A percentile compares a stretch with the other conserved stretches of the same genome.
Conservation (phyloP, 2,888 invertebrate genomes). For the Nasonovia ribisnigri region DNA sequence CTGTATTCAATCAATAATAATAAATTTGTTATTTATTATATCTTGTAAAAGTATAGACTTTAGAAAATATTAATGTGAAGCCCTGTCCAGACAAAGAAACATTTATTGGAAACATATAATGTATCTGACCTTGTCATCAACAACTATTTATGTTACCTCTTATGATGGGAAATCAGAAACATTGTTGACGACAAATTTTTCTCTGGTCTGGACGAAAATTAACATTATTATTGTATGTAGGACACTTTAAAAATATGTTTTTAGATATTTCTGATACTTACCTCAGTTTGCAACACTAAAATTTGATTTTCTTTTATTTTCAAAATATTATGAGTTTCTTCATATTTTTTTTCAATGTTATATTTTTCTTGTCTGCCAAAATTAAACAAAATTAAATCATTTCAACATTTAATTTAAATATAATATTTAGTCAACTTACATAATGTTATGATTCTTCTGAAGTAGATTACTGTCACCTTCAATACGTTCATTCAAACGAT, state of each 20-base stretch:
- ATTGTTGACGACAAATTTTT: too few relatives aligned
- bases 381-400: background rate
- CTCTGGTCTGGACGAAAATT: too few relatives aligned
- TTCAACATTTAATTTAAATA: background rate
- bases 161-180: too few relatives aligned
- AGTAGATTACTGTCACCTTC: background rate
- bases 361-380: conserved; percentile 47
- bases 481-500: conserved; percentile 57
- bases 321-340: conserved; percentile 56
- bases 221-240: too few relatives aligned
- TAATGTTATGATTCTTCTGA: conserved; percentile 34
- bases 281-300: conserved; percentile 60
- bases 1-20: background rate
- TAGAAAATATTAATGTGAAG: background rate
- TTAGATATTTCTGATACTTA: background rate
- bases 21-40: background rate
- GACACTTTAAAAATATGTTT: background rate
- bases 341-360: conserved; percentile 48
- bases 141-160: too few relatives aligned
- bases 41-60: background rate
- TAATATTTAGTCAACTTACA: conserved; percentile 36
- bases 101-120: too few relatives aligned
- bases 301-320: conserved; percentile 63
- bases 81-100: too few relatives aligned
- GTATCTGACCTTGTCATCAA: too few relatives aligned